Base-by-base conservation (phyloP, 2,888 invertebrate genomes). In the Parascotia fuliginaria region DNA sequence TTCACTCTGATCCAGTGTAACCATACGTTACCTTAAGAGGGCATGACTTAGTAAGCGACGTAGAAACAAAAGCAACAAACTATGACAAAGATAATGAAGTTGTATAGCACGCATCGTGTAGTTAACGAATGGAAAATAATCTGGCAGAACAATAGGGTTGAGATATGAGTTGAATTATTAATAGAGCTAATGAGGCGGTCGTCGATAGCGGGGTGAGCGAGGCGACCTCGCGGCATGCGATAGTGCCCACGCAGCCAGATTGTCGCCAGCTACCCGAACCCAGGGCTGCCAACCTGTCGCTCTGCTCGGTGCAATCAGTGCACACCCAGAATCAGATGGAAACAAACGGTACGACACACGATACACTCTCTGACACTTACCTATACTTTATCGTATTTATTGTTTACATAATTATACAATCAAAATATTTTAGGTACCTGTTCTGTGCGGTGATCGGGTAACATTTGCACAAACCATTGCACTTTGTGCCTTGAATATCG, bases 171-270 rank as follows among this genome's bases (percentile, higher is more conserved):
- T 88, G 88, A 87, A 87, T 89, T 88, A 89, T 88, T 87, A 89
- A 88, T 89, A 88, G 84, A 81, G 85, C 75, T 86, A 89, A 87
- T 85, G 85, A 87, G 87, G 77, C 84, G 89, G 87, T 89, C 54
- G 46, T 54, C 61, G 66, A 88, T 68, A 63, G 85, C 78, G 79
- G 90, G 90, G 90, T 89, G 89, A 89, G 85, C 88, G 84, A 79
- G 67, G 80, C 86, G 80, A 86, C 89, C 89, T 89, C 90, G 89
- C 86, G 85, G 75, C 70, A 61, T 65, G 47, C 65, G 89, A 89
- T 89, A 89, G 83, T 75, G 87, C 91, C 91, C 90, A 89, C 91
- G 91, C 90, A 91, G 91, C 86, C 91, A 79, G 89, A 85, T 87
- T 89, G 91, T 90, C 91, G 89, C 91, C 91, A 78, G 68, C 81